phyloP scores from a whole-genome alignment of 2,888 invertebrate species.

The Leptogaster cylindrica region DNA sequence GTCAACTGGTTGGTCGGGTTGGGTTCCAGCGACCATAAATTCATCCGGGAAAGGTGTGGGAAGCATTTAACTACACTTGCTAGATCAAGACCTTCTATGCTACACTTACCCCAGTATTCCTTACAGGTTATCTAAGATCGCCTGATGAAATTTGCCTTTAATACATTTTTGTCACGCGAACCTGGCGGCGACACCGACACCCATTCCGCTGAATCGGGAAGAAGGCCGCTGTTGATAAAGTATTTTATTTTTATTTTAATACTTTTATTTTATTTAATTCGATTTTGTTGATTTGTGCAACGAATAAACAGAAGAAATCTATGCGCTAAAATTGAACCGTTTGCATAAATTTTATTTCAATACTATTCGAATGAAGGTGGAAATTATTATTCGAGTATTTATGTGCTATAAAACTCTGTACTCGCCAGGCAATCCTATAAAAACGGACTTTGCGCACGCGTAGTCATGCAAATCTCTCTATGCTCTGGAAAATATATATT shows the following conservation, averaged over 20 bases:
- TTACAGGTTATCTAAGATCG: conserved; percentile 26
- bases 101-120: conserved; percentile 20
- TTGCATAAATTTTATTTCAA: conserved; percentile 31
- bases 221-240: background rate
- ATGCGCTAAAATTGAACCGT: conserved; percentile 33
- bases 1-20: conserved; percentile 36
- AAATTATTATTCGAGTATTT: conserved; percentile 37
- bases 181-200: conserved; percentile 28
- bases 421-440: no score
- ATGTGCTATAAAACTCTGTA: conserved; percentile 18
- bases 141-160: conserved; percentile 34
- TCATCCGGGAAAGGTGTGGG: conserved; percentile 30
- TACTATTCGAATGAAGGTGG: conserved; percentile 25
- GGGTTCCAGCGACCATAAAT: conserved; percentile 36
- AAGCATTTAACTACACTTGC: conserved; percentile 34
- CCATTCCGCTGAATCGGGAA: background rate
- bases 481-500: no score
- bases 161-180: conserved; percentile 37
- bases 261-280: no score
- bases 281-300: conserved; percentile 28
- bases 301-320: conserved; percentile 26
- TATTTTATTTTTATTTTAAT: no score
- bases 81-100: conserved; percentile 33
- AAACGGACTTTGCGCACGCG: no score
- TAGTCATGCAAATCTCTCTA: no score